Conservation (phyloP, 2,797 vertebrate genomes). For the Bradypodion ventrale region DNA sequence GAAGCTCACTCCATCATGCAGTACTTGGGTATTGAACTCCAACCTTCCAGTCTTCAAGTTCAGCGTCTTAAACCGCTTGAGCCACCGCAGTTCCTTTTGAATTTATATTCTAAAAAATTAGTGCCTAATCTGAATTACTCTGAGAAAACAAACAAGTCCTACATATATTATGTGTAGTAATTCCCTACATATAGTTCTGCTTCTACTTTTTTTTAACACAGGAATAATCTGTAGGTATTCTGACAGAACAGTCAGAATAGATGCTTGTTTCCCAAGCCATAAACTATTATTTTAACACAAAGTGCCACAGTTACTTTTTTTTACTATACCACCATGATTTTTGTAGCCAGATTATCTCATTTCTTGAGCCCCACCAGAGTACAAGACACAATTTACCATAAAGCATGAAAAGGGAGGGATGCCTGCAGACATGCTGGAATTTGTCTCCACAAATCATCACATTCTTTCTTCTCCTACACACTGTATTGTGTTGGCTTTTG, state of each 20-base stretch:
- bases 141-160: background rate
- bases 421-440: background rate
- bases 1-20: too few relatives aligned
- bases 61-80: too few relatives aligned
- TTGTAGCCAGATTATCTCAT: background rate
- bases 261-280: background rate
- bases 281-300: background rate
- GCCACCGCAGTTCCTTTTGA: too few relatives aligned
- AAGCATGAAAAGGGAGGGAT: background rate
- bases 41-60: too few relatives aligned
- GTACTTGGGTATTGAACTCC: too few relatives aligned
- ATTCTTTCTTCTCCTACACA: background rate
- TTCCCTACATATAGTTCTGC: background rate
- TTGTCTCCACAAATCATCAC: background rate
- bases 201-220: background rate
- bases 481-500: background rate
- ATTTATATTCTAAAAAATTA: too few relatives aligned
- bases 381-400: background rate
- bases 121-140: background rate
- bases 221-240: background rate
- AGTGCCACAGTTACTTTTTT: background rate
- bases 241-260: background rate
- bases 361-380: background rate
- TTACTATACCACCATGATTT: background rate
- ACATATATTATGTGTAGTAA: background rate